Conservation (phyloP, 2,888 invertebrate species). For the Drosophila vallismaia region DNA sequence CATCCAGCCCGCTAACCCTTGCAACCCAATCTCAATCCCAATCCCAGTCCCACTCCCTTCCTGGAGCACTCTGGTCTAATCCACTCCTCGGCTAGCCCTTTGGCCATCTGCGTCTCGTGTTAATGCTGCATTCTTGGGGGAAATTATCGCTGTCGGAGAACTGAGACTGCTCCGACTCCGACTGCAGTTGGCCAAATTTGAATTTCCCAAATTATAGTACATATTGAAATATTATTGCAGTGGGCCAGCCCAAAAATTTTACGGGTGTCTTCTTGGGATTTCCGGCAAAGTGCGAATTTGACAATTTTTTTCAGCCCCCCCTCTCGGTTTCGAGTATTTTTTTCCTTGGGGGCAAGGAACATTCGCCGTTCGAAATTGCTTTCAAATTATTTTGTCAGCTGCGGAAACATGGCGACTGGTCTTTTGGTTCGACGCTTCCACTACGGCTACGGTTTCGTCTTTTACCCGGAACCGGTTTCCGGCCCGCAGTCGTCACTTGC, state of each 20-base stretch:
- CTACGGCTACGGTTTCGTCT: slow-evolving; percentile 3
- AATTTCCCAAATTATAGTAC: slow-evolving; percentile 71
- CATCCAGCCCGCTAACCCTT: slow-evolving; percentile 18
- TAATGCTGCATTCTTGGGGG: slow-evolving; percentile 81
- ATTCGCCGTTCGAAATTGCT: slow-evolving; percentile 78
- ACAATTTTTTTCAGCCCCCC: slow-evolving; percentile 63
- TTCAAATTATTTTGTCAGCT: slow-evolving; percentile 82
- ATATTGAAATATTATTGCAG: slow-evolving; percentile 79
- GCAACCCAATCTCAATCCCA: slow-evolving; percentile 1
- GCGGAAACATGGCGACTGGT: slow-evolving; percentile 53
- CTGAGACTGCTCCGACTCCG: slow-evolving; percentile 26
- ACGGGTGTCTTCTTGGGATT: slow-evolving; percentile 44
- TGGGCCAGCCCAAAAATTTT: slow-evolving; percentile 65
- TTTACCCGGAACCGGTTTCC: slow-evolving; percentile 45
- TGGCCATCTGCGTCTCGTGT: slow-evolving; percentile 75
- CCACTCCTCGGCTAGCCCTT: slow-evolving; percentile 55
- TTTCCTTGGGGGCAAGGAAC: slow-evolving; percentile 46
- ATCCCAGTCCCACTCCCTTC: slow-evolving; percentile 11
- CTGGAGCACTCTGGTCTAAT: slow-evolving; percentile 44
- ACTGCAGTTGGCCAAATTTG: slow-evolving; percentile 61
- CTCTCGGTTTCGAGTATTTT: slow-evolving; percentile 4
- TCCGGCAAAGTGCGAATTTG: slow-evolving; percentile 77
- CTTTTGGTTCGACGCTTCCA: slow-evolving; percentile 11
- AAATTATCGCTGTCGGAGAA: slow-evolving; percentile 78
- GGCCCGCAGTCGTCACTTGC: slow-evolving; percentile 46